Base-by-base conservation (phyloP, 2,113 vertebrate species). In the Neotoma lepida region DNA sequence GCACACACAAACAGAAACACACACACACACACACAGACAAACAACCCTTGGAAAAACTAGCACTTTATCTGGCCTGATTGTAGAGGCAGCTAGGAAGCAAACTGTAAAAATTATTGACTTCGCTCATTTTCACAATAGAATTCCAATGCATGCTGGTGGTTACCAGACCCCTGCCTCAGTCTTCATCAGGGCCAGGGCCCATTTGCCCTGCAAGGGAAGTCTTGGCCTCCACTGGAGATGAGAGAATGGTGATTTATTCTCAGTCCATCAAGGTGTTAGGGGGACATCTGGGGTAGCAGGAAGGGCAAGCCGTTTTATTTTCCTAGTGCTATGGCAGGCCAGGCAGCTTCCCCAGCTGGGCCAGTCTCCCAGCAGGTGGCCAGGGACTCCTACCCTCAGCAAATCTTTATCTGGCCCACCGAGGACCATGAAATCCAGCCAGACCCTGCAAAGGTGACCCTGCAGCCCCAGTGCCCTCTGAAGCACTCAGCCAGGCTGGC, bases 351-450 rank as follows among this genome's bases (percentile, higher is more conserved):
- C 96, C 98, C 98, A 96, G 97, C 98, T 98, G 98, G 98, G 98
- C 98, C 96, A 98, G 97, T 98, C 98, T 99, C 99, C 98, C 99
- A 99, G 99, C 98, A 99, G 99, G 99, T 98, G 98, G 98, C 97
- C 96, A 49, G 90, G 88, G 95, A 95, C 98, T 98, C 98, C 98
- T 98, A 98, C 98, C 98, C 98, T 98, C 98, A 98, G 99, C 99
- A 99, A 99, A 99, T 99, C 99, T 85, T 85, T 66, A 99, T 99
- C 98, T 98, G 98, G 98, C 99, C 98, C 98, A 98, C 98, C 97
- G 97, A 64, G 98, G 98, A 99, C 99, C 99, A 98, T 99, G 99
- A 99, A 99, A 99, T 99, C 98, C 97, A 98, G 98, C 98, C 99
- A 99, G 98, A 97, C 97, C 98, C 98, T 98, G 95, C 97, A 98